Conservation (phyloP, 2,113 vertebrate genomes). For the Anarrhichthys ocellatus region DNA sequence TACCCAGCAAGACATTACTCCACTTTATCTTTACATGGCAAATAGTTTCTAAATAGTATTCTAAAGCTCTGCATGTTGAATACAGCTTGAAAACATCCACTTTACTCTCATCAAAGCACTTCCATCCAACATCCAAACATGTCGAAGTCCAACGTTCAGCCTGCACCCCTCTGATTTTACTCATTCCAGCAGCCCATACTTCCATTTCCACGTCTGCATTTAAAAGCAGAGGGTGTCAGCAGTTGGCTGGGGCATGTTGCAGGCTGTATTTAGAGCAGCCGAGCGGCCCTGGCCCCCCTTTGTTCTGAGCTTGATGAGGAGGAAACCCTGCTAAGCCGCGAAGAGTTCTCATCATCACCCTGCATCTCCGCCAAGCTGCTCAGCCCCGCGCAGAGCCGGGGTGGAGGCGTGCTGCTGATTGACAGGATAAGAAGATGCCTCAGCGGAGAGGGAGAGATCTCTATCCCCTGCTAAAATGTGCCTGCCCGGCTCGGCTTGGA, state of each 20-base stretch:
- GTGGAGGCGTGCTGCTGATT: conserved; percentile 67
- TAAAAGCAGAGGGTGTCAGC: conserved; percentile 47
- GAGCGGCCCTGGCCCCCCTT: conserved; percentile 67
- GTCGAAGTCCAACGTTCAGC: conserved; percentile 6
- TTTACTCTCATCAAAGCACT: neutral
- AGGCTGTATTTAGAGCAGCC: conserved; percentile 75
- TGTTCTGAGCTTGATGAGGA: conserved; percentile 79
- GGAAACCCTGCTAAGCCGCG: conserved; percentile 76
- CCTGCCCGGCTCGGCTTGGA: conserved; percentile 22
- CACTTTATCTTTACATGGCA: no score
- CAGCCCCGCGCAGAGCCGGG: conserved; percentile 51
- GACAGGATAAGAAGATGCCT: conserved; percentile 74
- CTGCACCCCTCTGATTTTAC: conserved; percentile 15
- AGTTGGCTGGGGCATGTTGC: conserved; percentile 62
- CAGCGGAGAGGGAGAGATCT: conserved; percentile 56
- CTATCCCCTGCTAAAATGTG: conserved; percentile 53
- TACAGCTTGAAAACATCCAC: neutral
- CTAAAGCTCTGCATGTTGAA: neutral
- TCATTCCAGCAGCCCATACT: conserved; percentile 21
- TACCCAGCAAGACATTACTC: no score
- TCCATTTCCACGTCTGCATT: conserved; percentile 36
- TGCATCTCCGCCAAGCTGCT: conserved; percentile 75
- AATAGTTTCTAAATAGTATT: no score
- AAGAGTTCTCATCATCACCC: conserved; percentile 76
- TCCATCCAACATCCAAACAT: neutral